Base-by-base conservation (phyloP, 2,113 vertebrate species). In the Oncorhynchus clarkii region DNA sequence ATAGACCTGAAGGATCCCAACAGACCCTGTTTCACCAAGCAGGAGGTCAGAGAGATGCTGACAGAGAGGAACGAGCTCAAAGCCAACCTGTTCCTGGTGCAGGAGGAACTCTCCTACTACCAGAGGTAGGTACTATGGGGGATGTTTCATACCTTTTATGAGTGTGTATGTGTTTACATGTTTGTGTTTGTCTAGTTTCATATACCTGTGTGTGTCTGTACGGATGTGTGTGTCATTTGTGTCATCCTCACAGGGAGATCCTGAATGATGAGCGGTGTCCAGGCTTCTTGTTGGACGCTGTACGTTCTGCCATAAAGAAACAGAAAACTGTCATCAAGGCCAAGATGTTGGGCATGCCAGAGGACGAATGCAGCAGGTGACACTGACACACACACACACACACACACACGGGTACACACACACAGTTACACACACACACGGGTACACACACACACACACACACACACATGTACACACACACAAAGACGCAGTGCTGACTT, bases 1-100 rank as follows among this genome's bases (percentile, higher is more conserved):
- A 67, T 71, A 1, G 90, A 91, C n/a, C 82, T 89, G 69, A 90
- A 87, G 29, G 92, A 93, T 76, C 86, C 88, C 0, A 92, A 95
- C 80, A 85, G 76, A 67, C 94, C 93, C 0, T 93, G 93, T 82
- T 99, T 97, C 89, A 97, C 96, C 76, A 95, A 91, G 76, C 95
- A 97, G 84, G 96, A 98, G 80, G 88, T 99, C 84, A 89, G 96
- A 31, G 96, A 98, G 87, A 95, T 99, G 86, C 88, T 99, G 72
- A 95, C 94, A 59, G 98, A 99, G 90, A 89, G 96, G 74, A 98
- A 99, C 0, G 96, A 99, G 85, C 94, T 99, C 70, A 99, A 97
- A 89, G 95, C 97, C 78, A 98, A 96, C 81, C 93, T 98, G 48
- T 99, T 99, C 87, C 79, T 99, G 88, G 93, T 99, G 81, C 96